Conservation (phyloP, 1,140 invertebrate species). For the Drosophila serrata region DNA sequence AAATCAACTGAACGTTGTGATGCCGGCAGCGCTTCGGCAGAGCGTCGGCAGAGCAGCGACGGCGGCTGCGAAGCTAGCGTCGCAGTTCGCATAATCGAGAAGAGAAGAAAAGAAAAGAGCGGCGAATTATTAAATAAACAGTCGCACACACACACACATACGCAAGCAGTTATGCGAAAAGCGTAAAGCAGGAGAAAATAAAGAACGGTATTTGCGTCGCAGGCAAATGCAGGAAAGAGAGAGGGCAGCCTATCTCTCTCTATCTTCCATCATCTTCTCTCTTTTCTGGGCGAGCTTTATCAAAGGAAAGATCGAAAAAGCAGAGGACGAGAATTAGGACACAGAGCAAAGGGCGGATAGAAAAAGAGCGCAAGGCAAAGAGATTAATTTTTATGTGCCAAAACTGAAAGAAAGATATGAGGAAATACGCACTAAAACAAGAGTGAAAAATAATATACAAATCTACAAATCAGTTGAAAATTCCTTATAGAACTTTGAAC, state of each 20-base stretch:
- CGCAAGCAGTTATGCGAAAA: conserved; percentile 65
- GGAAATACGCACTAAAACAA: no score
- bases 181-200: conserved; percentile 46
- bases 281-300: conserved; percentile 20
- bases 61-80: conserved; percentile 48
- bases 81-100: conserved; percentile 70
- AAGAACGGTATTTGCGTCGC: conserved; percentile 82
- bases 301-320: conserved; percentile 17
- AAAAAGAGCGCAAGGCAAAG: neutral
- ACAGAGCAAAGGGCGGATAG: conserved; percentile 22
- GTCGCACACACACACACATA: conserved; percentile 59
- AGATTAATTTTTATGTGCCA: neutral
- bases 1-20: conserved; percentile 66
- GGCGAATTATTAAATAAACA: conserved; percentile 80
- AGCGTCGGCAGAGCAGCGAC: conserved; percentile 41
- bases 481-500: conserved; percentile 1
- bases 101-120: conserved; percentile 50
- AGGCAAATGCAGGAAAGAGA: conserved; percentile 50
- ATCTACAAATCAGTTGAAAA: neutral
- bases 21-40: conserved; percentile 39
- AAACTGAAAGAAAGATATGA: conserved; percentile 11
- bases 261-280: conserved; percentile 21
- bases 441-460: neutral
- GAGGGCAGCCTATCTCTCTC: conserved; percentile 14
- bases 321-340: conserved; percentile 45